These are phyloP conservation scores for Xenopus petersii DNA, from an alignment of 2,797 vertebrate species.

Conservation along the genomic window DNA sequence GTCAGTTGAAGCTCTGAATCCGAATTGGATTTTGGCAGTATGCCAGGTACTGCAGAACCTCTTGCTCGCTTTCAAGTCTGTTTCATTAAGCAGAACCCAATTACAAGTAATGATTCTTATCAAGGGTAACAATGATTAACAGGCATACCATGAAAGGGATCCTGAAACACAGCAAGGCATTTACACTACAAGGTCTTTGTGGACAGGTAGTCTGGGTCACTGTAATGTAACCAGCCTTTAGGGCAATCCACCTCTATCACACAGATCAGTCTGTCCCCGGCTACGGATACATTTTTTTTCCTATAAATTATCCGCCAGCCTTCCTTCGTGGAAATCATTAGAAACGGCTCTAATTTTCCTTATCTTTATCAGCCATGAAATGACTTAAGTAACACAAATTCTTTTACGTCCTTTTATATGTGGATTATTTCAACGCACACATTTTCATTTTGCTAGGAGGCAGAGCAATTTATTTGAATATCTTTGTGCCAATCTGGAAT, in stretches of 20 bases:
- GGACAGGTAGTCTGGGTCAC: not conserved
- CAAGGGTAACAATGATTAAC: too few relatives aligned
- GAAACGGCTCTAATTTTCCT: conserved; percentile 52
- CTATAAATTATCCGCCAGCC: conserved; percentile 2
- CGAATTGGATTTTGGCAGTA: too few relatives aligned
- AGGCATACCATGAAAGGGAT: too few relatives aligned
- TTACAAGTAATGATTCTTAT: too few relatives aligned
- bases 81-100: too few relatives aligned
- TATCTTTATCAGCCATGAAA: conserved; percentile 58
- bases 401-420: conserved; percentile 58
- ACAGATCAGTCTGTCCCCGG: not conserved
- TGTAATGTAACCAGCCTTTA: not conserved
- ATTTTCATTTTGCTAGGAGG: conserved; percentile 34
- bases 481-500: conserved; percentile 66
- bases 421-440: conserved; percentile 58
- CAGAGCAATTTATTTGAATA: conserved; percentile 66
- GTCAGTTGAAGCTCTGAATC: too few relatives aligned
- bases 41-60: too few relatives aligned
- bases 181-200: too few relatives aligned
- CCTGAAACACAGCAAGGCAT: too few relatives aligned
- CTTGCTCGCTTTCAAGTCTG: too few relatives aligned
- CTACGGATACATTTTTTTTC: not conserved
- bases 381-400: conserved; percentile 57
- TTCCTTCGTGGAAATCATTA: conserved; percentile 17
- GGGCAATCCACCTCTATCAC: not conserved